Percentiles rank a stretch among this genome's conserved stretches.
Evolutionary conservation across 1,140 invertebrate species (phyloP).

Genomic region (Drosophila nikananu): DNA sequence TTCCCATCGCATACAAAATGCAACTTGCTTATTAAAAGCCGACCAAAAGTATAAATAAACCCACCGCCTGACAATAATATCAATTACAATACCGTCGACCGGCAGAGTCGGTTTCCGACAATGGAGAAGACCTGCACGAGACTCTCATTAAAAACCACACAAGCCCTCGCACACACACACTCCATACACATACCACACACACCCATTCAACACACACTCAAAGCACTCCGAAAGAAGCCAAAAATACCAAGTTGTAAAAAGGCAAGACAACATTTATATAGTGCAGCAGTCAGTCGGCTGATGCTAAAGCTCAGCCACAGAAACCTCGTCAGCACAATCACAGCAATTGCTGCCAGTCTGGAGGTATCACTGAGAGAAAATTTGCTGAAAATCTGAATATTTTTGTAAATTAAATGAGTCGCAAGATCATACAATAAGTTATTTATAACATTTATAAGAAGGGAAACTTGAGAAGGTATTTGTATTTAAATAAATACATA

Average conservation of each 20-base stretch:
- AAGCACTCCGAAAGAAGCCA: constrained; percentile 51
- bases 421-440: background rate
- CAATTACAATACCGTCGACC: constrained; percentile 67
- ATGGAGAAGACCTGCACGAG: constrained; percentile 69
- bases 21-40: constrained; percentile 59
- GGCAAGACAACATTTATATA: constrained; percentile 57
- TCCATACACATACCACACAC: background rate
- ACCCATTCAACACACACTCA: constrained; percentile 3
- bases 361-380: constrained; percentile 13
- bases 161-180: constrained; percentile 15
- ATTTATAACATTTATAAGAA: too few species aligned
- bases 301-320: constrained; percentile 37
- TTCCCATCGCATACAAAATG: constrained; percentile 58
- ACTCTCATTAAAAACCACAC: constrained; percentile 76
- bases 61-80: constrained; percentile 76
- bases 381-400: background rate
- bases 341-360: constrained; percentile 64
- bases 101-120: constrained; percentile 55
- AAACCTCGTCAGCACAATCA: constrained; percentile 52
- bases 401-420: background rate
- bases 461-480: background rate
- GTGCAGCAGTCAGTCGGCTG: constrained; percentile 46
- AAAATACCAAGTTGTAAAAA: constrained; percentile 69
- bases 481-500: background rate
- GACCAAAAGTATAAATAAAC: constrained; percentile 73